Evolutionary conservation across 2,888 invertebrate genomes (phyloP).

Genomic region (Drosophila anomalata): DNA sequence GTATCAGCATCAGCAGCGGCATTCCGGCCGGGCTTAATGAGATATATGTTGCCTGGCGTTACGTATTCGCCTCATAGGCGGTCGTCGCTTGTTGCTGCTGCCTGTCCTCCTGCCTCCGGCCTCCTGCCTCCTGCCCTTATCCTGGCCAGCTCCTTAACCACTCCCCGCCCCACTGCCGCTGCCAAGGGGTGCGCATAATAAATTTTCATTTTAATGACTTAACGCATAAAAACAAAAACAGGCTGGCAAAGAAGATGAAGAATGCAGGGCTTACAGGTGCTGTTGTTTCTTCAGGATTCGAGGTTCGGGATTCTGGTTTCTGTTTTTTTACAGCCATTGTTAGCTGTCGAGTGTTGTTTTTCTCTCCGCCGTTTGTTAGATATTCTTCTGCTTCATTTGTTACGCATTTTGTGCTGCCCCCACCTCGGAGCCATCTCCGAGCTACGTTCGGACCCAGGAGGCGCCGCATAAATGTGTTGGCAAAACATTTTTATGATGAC

Average conservation of each 20-base stretch:
- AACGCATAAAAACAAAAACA: constrained; percentile 64
- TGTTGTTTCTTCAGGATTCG: constrained; percentile 33
- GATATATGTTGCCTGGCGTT: constrained; percentile 51
- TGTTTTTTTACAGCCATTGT: constrained; percentile 67
- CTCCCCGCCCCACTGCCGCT: neutral
- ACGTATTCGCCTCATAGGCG: constrained; percentile 64
- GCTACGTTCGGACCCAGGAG: constrained; percentile 58
- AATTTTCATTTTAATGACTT: constrained; percentile 81
- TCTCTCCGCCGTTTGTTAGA: constrained; percentile 46
- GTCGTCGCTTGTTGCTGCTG: constrained; percentile 19
- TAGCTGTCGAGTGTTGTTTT: constrained; percentile 27
- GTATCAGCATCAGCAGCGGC: constrained; percentile 20
- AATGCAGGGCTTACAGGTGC: constrained; percentile 66
- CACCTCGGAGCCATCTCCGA: neutral
- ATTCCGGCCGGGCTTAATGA: constrained; percentile 64
- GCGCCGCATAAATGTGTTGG: constrained; percentile 70
- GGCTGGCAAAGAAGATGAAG: constrained; percentile 13
- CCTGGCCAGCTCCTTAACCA: constrained; percentile 19
- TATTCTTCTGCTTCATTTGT: constrained; percentile 73
- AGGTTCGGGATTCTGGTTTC: constrained; percentile 36
- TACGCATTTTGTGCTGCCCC: constrained; percentile 53
- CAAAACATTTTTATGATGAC: constrained; percentile 77
- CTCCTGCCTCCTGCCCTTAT: constrained; percentile 34
- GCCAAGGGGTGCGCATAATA: constrained; percentile 65
- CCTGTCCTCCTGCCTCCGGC: constrained; percentile 19